Percentiles rank a stretch among this genome's conserved stretches.
These are phyloP conservation scores for Aurelia sp. DNA, from an alignment of 30 jellyfish, hydroid and myxozoan genomes.

Conservation along the genomic window DNA sequence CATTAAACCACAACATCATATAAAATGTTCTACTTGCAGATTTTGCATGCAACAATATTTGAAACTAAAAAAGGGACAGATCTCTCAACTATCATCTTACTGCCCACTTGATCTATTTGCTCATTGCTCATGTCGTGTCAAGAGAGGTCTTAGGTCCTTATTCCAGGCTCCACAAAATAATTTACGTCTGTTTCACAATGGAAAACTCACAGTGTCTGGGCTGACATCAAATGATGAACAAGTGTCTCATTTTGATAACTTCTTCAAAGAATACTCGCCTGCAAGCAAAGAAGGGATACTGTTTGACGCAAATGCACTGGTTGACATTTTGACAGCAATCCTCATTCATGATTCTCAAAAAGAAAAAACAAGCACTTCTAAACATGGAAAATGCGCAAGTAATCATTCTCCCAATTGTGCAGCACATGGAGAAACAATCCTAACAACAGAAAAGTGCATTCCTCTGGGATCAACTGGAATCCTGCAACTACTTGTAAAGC, in stretches of 20 bases:
- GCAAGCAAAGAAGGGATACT: background rate
- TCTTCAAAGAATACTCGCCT: too few relatives aligned
- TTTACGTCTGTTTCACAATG: slow-evolving; percentile 64
- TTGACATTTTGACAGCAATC: slow-evolving; percentile 5
- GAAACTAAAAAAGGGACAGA: slow-evolving; percentile 49
- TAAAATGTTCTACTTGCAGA: slow-evolving; percentile 51
- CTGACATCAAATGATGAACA: background rate
- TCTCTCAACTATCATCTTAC: slow-evolving; percentile 29
- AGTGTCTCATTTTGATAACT: too few relatives aligned
- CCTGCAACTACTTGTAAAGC: slow-evolving; percentile 21
- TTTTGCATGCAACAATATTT: slow-evolving; percentile 81
- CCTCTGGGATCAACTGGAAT: slow-evolving; percentile 65
- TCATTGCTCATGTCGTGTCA: slow-evolving; percentile 51
- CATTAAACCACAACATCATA: background rate
- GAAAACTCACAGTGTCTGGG: slow-evolving; percentile 40
- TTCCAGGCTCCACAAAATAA: slow-evolving; percentile 85
- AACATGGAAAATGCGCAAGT: background rate
- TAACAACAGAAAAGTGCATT: slow-evolving; percentile 8
- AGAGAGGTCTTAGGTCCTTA: slow-evolving; percentile 57
- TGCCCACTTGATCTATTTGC: slow-evolving; percentile 92
- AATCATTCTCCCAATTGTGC: background rate
- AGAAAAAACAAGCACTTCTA: background rate
- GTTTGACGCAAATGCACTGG: background rate
- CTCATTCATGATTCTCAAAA: slow-evolving; percentile 45
- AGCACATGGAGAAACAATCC: background rate